Conservation (phyloP, 2,797 vertebrate species). For the Manis javanica region DNA sequence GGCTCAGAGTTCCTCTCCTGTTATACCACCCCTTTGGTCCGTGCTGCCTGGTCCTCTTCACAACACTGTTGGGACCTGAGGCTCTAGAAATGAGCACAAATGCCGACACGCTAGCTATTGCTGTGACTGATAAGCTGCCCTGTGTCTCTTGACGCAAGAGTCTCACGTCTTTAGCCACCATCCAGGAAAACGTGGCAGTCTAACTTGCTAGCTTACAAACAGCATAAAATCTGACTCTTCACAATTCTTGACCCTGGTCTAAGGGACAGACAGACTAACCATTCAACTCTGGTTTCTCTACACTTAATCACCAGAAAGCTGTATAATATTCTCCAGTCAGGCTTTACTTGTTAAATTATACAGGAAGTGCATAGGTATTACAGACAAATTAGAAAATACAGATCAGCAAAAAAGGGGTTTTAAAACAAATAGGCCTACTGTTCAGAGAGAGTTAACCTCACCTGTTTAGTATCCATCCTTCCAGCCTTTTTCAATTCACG, state of each 20-base stretch:
- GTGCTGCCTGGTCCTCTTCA: neutral
- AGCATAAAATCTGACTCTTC: neutral
- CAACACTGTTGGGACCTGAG: neutral
- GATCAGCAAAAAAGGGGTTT: neutral
- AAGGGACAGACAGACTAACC: neutral
- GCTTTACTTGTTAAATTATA: neutral
- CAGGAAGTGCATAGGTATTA: neutral
- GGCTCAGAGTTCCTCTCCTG: neutral
- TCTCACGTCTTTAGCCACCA: neutral
- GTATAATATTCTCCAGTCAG: neutral
- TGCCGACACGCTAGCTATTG: neutral
- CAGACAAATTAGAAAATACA: neutral
- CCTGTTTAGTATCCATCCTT: neutral
- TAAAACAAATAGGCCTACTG: neutral
- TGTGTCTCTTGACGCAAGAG: neutral
- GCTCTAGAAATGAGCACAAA: neutral
- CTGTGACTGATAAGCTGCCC: neutral
- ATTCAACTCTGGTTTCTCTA: neutral
- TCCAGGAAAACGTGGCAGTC: neutral
- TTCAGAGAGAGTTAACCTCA: neutral
- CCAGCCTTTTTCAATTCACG: neutral
- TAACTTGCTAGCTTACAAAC: neutral
- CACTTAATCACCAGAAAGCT: neutral
- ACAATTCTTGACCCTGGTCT: neutral
- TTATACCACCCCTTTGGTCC: neutral